phyloP scores from a whole-genome alignment of 1,140 invertebrate species.

The Drosophila azteca region DNA sequence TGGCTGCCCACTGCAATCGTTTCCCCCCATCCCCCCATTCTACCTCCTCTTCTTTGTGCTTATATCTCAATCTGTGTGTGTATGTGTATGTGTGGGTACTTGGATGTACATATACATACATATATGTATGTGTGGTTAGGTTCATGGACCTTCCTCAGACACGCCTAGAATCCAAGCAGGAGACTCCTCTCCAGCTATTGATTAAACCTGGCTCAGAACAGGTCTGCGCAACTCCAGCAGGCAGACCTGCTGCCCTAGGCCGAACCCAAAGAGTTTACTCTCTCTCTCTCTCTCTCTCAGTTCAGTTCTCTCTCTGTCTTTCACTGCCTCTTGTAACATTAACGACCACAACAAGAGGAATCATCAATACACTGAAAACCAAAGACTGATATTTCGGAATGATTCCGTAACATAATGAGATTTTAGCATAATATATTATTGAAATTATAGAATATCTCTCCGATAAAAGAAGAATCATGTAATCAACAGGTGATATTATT shows the following conservation, averaged over 20 bases:
- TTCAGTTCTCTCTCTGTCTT: constrained; percentile 50
- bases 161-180: constrained; percentile 72
- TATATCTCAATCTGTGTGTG: constrained; percentile 32
- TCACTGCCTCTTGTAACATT: constrained; percentile 29
- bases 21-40: background rate
- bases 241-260: constrained; percentile 26
- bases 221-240: constrained; percentile 50
- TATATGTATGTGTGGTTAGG: constrained; percentile 49
- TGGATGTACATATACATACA: background rate
- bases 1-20: background rate
- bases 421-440: too few relatives aligned
- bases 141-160: constrained; percentile 78
- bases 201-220: constrained; percentile 79
- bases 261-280: constrained; percentile 33
- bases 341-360: constrained; percentile 23
- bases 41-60: background rate
- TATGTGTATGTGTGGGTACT: constrained; percentile 15
- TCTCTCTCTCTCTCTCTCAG: constrained; percentile 17
- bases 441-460: too few relatives aligned
- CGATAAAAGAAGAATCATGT: background rate
- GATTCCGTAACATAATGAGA: too few relatives aligned
- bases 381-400: too few relatives aligned
- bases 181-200: constrained; percentile 60
- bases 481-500: background rate
- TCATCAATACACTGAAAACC: constrained; percentile 8